Conservation (phyloP, 2,888 invertebrate species). For the Mimumesa dahlbomi region DNA sequence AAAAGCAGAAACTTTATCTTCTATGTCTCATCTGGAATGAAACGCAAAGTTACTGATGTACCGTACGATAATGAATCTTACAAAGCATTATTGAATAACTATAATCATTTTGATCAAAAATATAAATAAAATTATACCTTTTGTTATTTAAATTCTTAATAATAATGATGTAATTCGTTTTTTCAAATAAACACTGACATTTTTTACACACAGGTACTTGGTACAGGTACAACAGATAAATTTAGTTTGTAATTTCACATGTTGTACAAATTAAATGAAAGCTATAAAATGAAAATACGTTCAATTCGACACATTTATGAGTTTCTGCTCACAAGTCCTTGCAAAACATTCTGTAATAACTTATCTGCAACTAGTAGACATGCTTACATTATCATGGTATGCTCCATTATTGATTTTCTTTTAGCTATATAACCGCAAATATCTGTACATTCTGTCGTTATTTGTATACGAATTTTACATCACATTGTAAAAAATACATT, state of each 20-base stretch:
- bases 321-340: constrained; percentile 46
- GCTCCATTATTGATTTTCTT: constrained; percentile 73
- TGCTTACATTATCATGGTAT: constrained; percentile 64
- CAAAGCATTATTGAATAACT: neutral
- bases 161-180: constrained; percentile 9
- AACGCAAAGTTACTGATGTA: neutral
- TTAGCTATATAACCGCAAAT: constrained; percentile 55
- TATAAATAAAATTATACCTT: constrained; percentile 21
- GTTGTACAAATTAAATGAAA: constrained; percentile 6
- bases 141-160: constrained; percentile 21
- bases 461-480: neutral
- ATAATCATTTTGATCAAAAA: constrained; percentile 4
- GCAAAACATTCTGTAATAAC: constrained; percentile 34
- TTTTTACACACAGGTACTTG: constrained; percentile 22
- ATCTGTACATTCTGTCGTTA: constrained; percentile 11
- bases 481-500: too few relatives aligned
- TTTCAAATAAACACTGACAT: constrained; percentile 15
- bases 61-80: neutral
- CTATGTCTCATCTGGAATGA: constrained; percentile 49
- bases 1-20: constrained; percentile 26
- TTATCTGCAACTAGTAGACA: constrained; percentile 74
- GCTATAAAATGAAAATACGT: neutral
- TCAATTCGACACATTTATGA: constrained; percentile 7
- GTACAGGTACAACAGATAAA: constrained; percentile 15
- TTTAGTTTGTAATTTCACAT: constrained; percentile 22